Percentiles rank a stretch among this genome's conserved stretches.
These are phyloP conservation scores for Celastrina argiolus DNA, from an alignment of 2,888 invertebrate species.

Conservation along the genomic window DNA sequence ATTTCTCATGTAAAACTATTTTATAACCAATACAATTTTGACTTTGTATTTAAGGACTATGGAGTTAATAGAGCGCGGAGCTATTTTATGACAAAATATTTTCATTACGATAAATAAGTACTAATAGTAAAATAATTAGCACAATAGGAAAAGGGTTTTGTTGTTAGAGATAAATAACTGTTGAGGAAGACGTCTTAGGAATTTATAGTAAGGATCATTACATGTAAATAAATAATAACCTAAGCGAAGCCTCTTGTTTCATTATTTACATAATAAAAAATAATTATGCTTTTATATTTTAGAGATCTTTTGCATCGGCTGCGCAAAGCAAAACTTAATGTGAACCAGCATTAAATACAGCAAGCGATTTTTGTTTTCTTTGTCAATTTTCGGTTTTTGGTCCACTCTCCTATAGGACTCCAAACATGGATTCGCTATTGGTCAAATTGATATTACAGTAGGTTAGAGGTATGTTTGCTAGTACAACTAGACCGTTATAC, in stretches of 20 bases:
- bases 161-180: conserved; percentile 9
- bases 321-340: neutral
- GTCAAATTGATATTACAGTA: conserved; percentile 3
- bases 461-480: neutral
- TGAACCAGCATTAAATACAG: neutral
- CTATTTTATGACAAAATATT: conserved; percentile 7
- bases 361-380: neutral
- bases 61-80: neutral
- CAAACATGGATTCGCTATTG: conserved; percentile 11
- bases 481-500: too few species aligned
- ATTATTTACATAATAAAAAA: neutral
- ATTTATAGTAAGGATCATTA: conserved; percentile 13
- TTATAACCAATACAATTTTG: neutral
- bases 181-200: conserved; percentile 19
- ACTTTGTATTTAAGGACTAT: neutral
- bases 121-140: conserved; percentile 1
- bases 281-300: neutral
- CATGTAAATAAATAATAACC: neutral
- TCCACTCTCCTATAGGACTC: neutral
- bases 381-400: conserved; percentile 3
- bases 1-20: neutral
- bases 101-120: neutral
- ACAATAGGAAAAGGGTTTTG: neutral
- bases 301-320: neutral
- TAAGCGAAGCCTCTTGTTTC: conserved; percentile 15